Evolutionary conservation across 2,888 invertebrate genomes (phyloP).

Genomic region (Stratiomys singularior): DNA sequence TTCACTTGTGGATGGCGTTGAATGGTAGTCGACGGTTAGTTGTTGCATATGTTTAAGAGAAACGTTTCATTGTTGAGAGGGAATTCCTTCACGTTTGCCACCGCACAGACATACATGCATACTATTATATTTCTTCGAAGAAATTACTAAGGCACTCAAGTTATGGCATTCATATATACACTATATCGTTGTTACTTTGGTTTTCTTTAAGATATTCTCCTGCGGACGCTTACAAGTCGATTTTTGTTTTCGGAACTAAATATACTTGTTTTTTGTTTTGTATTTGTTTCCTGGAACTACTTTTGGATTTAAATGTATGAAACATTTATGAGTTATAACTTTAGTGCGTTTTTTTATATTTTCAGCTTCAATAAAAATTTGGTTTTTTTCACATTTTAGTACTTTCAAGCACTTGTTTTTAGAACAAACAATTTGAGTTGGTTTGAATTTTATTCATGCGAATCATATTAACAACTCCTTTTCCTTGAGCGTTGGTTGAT

Average conservation of each 20-base stretch:
- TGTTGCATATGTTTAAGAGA: background rate
- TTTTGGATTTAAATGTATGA: background rate
- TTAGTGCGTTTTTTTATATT: background rate
- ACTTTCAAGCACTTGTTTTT: too few relatives aligned
- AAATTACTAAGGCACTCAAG: constrained; percentile 34
- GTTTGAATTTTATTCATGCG: too few relatives aligned
- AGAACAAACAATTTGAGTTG: too few relatives aligned
- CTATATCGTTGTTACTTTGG: constrained; percentile 7
- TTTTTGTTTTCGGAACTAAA: background rate
- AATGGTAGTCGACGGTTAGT: background rate
- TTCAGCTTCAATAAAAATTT: background rate
- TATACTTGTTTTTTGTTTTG: background rate
- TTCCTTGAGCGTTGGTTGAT: too few relatives aligned
- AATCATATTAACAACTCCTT: too few relatives aligned
- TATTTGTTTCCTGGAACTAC: background rate
- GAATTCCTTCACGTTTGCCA: constrained; percentile 39
- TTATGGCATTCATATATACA: constrained; percentile 2
- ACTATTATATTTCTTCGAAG: constrained; percentile 15
- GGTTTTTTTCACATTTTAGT: too few relatives aligned
- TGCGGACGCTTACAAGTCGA: background rate
- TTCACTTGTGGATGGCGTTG: constrained; percentile 17
- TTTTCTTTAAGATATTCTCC: background rate
- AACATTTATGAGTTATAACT: background rate
- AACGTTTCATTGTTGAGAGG: background rate
- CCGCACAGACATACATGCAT: background rate